Base-by-base conservation (phyloP, 2,113 vertebrate species). In the Fulmarus glacialis region DNA sequence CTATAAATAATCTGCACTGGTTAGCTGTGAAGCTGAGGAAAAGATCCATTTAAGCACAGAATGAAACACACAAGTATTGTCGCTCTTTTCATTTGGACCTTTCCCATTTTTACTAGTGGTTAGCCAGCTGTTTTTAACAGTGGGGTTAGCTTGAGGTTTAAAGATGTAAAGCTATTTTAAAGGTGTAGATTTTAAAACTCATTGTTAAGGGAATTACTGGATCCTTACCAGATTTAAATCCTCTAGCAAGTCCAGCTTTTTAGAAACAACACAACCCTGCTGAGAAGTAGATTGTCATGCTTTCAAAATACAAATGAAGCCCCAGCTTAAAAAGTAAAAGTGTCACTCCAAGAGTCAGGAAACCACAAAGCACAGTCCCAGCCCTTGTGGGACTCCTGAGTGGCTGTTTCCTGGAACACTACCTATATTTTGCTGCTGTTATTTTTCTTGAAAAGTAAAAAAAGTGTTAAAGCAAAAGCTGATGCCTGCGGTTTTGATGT, bases 361-460 rank as follows among this genome's bases (percentile, higher is more conserved):
- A 96, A 88, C 84, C 91, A 63, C 89, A 94, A 80, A 86, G 72
- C 84, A n/a, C 38, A 53, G 62, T 82, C 59, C 27, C 62, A 77
- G 45, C 74, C 43, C 74, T 67, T 67, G 23, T 66, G 59, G 91
- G 75, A 91, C 55, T 90, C 68, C 55, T 24, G 21, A 77, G 56
- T 48, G n/a, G 20, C 82, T 93, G 48, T 90, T 95, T 97, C 87
- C 55, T 90, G 74, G 78, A 96, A 85, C 55, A 47, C 47, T 70
- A 55, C 42, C 47, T 83, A 3, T 34, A 81, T 90, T 94, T 88
- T 88, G 30, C 71, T 91, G 62, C 40, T 77, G 48, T 58, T 91
- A 16, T 55, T 97, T 88, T 85, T 63, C 89, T 93, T 96, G 71
- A 94, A 95, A 94, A 94, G 75, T 67, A 15, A 80, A 79, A 79